Evolutionary conservation across 35 echinoderm and acorn worm species (phyloP).

Genomic region (Lytechinus variegatus): DNA sequence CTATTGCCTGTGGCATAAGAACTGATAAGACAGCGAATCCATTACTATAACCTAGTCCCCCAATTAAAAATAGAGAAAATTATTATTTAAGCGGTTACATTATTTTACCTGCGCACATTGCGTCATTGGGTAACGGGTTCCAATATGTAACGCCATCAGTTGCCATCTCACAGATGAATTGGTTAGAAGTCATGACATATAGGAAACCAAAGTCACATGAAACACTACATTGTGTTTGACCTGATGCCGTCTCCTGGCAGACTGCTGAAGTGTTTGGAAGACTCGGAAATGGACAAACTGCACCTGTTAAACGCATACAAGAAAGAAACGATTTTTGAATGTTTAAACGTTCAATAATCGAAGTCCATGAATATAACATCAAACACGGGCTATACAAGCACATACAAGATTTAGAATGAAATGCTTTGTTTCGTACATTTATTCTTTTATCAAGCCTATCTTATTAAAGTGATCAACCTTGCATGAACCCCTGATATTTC

Average conservation of each 20-base stretch:
- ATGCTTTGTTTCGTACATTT: too few relatives aligned
- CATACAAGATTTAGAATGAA: too few relatives aligned
- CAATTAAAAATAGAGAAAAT: too few relatives aligned
- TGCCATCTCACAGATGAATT: not conserved
- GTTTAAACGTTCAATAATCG: not conserved
- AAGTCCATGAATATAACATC: too few relatives aligned
- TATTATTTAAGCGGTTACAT: not conserved
- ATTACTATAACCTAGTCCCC: too few relatives aligned
- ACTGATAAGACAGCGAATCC: too few relatives aligned
- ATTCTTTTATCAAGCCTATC: too few relatives aligned
- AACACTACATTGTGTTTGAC: not conserved
- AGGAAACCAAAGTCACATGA: conserved; percentile 11
- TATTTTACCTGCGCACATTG: conserved; percentile 41
- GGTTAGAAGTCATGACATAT: conserved; percentile 8
- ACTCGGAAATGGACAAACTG: not conserved
- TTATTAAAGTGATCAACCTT: too few relatives aligned
- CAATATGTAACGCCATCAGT: not conserved
- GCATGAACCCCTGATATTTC: too few relatives aligned
- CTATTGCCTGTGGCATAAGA: too few relatives aligned
- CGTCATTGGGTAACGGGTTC: conserved; percentile 29
- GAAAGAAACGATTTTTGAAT: not conserved
- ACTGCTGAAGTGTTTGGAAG: not conserved
- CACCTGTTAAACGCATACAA: not conserved
- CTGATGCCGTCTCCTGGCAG: not conserved
- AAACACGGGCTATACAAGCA: too few relatives aligned